Conservation (phyloP, 2,888 invertebrate genomes). For the Empis livida region DNA sequence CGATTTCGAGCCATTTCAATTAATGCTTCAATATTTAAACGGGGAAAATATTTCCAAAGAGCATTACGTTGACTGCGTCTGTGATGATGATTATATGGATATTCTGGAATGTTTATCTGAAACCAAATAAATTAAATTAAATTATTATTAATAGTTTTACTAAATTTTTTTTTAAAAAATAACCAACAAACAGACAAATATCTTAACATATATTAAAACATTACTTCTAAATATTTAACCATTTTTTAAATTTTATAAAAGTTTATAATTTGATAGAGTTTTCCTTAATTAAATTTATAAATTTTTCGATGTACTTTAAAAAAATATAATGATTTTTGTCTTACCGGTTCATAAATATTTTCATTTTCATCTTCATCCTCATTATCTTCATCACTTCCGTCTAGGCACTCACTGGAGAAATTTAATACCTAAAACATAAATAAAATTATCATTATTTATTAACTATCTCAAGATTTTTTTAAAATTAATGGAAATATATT, state of each 20-base stretch:
- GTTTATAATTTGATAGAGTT: too few species aligned
- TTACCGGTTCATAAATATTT: slow-evolving; percentile 27
- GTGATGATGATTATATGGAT: slow-evolving; percentile 5
- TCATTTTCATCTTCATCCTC: slow-evolving; percentile 17
- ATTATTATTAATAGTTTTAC: too few species aligned
- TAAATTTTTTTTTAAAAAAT: too few species aligned
- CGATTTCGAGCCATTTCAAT: slow-evolving; percentile 17
- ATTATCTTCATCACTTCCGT: not conserved
- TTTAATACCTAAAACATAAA: slow-evolving; percentile 17
- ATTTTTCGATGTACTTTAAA: too few species aligned
- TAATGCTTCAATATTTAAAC: slow-evolving; percentile 20
- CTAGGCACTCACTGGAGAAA: slow-evolving; percentile 11
- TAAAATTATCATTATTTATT: not conserved
- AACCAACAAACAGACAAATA: too few species aligned
- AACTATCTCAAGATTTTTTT: not conserved
- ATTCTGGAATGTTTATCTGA: slow-evolving; percentile 21
- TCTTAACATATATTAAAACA: too few species aligned
- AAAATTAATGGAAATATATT: not conserved
- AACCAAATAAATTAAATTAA: slow-evolving; percentile 1
- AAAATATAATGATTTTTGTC: too few species aligned
- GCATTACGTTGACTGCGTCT: slow-evolving; percentile 10
- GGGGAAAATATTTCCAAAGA: slow-evolving; percentile 21
- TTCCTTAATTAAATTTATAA: too few species aligned
- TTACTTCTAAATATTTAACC: too few species aligned
- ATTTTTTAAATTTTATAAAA: too few species aligned